Percentiles rank a stretch among this genome's conserved stretches.
Conservation (phyloP, 2,888 invertebrate species). For the Caenorhabditis uteleia region DNA sequence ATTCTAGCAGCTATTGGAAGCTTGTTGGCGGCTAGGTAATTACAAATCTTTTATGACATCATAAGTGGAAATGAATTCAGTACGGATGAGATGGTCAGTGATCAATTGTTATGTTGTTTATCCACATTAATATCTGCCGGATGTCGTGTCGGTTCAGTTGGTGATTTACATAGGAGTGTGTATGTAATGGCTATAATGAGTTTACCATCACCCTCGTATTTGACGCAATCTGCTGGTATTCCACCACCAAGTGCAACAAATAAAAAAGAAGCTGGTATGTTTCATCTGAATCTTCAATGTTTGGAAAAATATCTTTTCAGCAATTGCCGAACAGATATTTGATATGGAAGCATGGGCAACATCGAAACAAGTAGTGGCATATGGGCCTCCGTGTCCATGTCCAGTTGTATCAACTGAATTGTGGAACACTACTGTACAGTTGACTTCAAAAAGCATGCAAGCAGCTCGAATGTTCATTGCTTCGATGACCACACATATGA, state of each 20-base stretch:
- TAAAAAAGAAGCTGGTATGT: conserved; percentile 12
- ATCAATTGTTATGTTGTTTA: conserved; percentile 88
- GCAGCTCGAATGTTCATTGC: conserved; percentile 87
- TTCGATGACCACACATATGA: conserved; percentile 28
- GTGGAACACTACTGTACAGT: conserved; percentile 77
- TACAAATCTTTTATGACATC: not conserved
- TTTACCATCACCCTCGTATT: conserved; percentile 26
- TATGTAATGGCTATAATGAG: conserved; percentile 30
- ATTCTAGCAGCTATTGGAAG: conserved; percentile 36
- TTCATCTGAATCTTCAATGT: too few relatives aligned
- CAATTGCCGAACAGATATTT: conserved; percentile 71
- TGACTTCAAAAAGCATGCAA: conserved; percentile 95
- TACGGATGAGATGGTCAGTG: conserved; percentile 89
- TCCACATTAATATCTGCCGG: conserved; percentile 88
- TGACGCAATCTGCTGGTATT: conserved; percentile 29
- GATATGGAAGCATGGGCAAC: conserved; percentile 34
- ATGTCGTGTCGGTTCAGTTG: conserved; percentile 73
- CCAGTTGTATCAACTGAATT: conserved; percentile 71
- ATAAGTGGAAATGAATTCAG: conserved; percentile 71
- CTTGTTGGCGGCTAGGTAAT: conserved; percentile 26
- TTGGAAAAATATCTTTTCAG: not conserved
- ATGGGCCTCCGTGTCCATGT: conserved; percentile 85
- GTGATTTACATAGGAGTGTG: conserved; percentile 28
- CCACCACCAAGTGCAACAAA: conserved; percentile 16
- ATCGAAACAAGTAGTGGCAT: conserved; percentile 86